Evolutionary conservation across 2,888 invertebrate genomes (phyloP), one percentile per base, ranked within the genome.

Genomic region (Zygogramma bicolorata): DNA sequence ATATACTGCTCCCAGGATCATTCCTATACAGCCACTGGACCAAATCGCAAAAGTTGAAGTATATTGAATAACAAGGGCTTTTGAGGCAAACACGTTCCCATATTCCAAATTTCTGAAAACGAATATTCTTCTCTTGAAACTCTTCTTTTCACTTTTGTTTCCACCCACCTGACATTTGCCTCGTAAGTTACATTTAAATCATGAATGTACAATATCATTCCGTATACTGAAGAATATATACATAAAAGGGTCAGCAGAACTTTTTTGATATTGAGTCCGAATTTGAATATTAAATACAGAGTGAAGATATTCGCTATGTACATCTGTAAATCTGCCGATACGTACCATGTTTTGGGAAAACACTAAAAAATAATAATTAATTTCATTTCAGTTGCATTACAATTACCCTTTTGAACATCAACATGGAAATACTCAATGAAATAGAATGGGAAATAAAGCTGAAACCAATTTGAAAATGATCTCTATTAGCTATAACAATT

Each of bases 321-420:
- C 29, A 74, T n/a, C 27, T 74, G 74, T 34, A 71, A 71, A 42
- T 74, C 74, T 5, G 71, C 74, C 4, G 71, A 71, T 68, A 74
- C 18, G 31, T 74, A 74, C 74, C 74, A 74, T 3, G 71, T 46
- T 0, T 58, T 38, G 18, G 59, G 61, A 49, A 59, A 27, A 46
- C 74, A 71, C 74, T 74, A 27, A 49, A 74, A 74, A 42, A 53
- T 40, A 38, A 29, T 10, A n/a, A 0, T 18, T 25, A 58, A n/a
- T 66, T 8, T 61, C 31, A 22, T 34, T 57, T n/a, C n/a, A n/a
- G n/a, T n/a, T n/a, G n/a, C n/a, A n/a, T n/a, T n/a, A n/a, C n/a
- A n/a, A n/a, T n/a, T n/a, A n/a, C n/a, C n/a, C n/a, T n/a, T n/a
- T n/a, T n/a, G n/a, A n/a, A n/a, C n/a, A n/a, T n/a, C n/a, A n/a